Evolutionary conservation across 2,797 vertebrate species (phyloP), one percentile per base, ranked within the genome.

Genomic region (Molossus molossus): DNA sequence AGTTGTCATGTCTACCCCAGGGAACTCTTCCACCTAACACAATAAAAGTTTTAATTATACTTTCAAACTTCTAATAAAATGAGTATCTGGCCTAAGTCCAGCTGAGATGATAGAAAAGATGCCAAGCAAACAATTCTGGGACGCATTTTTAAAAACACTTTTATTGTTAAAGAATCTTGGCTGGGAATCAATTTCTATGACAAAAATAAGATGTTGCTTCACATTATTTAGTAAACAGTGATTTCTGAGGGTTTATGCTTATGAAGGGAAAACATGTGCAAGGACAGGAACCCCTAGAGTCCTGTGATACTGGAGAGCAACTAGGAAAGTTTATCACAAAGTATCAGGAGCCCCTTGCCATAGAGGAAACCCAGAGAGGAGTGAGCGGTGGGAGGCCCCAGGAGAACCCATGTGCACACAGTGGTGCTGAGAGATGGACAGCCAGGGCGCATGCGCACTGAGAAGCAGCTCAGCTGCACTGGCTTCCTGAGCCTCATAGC

Each of bases 31-130:
- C 0, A 17, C 12, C 6, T 40, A 18, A n/a, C 5, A 55, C 17
- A 67, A 33, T 69, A 17, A 70, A 27, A 69, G 75, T 73, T 91
- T 60, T 79, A 87, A 33, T 81, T 72, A 23, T 89, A 58, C 69
- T 67, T 75, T 65, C 33, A 58, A 50, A 27, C 14, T 70, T 81
- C 48, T 29, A 25, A 58, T 50, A 58, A 75, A 55, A 76, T 37
- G 13, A 48, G 29, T 69, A 13, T 29, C 27, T 84, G 33, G 37
- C 25, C 9, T 53, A 62, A 73, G 17, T 13, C 25, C 48, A 91
- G 23, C 5, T 27, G 15, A 37, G 37, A 48, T 82, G 6, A 58
- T 29, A 12, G 50, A 20, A 48, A 88, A 60, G 33, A 14, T 25
- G 6, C 48, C 23, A 25, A 55, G 14, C 27, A 55, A 87, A 20